Conservation (phyloP, 2,797 vertebrate genomes). For the Melanotaenia parkinsoni region DNA sequence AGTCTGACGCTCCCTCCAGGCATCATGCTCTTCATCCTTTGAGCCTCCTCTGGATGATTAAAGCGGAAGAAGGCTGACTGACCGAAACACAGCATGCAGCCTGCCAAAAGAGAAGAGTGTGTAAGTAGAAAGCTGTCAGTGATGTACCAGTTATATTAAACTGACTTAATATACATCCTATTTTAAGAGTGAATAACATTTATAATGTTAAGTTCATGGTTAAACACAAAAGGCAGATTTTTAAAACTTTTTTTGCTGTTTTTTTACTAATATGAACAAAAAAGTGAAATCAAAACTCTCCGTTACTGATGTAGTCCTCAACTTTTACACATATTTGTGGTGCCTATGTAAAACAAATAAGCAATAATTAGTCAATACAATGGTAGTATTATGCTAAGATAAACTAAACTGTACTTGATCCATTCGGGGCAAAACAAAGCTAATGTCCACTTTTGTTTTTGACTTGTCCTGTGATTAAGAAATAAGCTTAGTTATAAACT, state of each 20-base stretch:
- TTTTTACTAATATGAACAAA: not conserved
- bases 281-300: no score
- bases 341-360: not conserved
- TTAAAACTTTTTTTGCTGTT: not conserved
- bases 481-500: not conserved
- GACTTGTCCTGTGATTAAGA: not conserved
- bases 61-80: conserved; percentile 95
- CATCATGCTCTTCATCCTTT: conserved; percentile 96
- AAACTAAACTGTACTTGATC: not conserved
- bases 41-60: conserved; percentile 96
- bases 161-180: not conserved
- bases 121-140: not conserved
- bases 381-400: not conserved
- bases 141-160: not conserved
- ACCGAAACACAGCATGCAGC: conserved; percentile 97
- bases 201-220: no score
- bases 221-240: not conserved
- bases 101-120: conserved; percentile 70
- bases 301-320: not conserved
- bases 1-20: conserved; percentile 79
- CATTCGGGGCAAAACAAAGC: not conserved
- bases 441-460: not conserved
- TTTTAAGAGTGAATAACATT: not conserved
- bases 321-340: not conserved
- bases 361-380: not conserved